A percentile compares a stretch with the other conserved stretches of the same genome.
These are phyloP conservation scores for Elymnias hypermnestra DNA, from an alignment of 1,140 invertebrate species.

Conservation along the genomic window DNA sequence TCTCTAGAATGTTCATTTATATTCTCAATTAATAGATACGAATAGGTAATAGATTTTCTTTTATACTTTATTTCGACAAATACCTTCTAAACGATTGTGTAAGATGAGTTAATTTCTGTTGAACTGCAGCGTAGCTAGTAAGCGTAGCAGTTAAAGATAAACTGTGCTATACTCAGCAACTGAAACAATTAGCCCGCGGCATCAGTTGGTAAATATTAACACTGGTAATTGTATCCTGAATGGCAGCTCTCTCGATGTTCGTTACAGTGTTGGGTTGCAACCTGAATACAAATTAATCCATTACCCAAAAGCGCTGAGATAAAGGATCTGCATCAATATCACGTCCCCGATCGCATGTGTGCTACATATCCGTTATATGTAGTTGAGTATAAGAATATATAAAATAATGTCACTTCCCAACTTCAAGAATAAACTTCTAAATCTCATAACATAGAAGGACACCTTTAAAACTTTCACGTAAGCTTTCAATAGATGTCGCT, in stretches of 20 bases:
- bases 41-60: too few relatives aligned
- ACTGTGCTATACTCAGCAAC: conserved; percentile 24
- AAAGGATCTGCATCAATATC: conserved; percentile 50
- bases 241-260: conserved; percentile 63
- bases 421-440: too few relatives aligned
- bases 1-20: too few relatives aligned
- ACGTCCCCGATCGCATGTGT: conserved; percentile 40
- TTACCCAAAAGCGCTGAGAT: conserved; percentile 62
- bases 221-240: conserved; percentile 66
- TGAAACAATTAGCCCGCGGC: conserved; percentile 58
- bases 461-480: too few relatives aligned
- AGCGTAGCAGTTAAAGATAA: conserved; percentile 11
- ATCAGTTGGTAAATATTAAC: conserved; percentile 72
- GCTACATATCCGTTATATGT: conserved; percentile 22
- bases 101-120: neutral
- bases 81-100: too few relatives aligned
- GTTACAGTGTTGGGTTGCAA: conserved; percentile 62
- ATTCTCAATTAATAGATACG: too few relatives aligned
- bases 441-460: too few relatives aligned
- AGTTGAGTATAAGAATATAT: conserved; percentile 20
- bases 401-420: too few relatives aligned
- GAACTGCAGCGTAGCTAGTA: neutral
- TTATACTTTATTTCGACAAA: too few relatives aligned
- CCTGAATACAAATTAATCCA: conserved; percentile 72
- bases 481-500: too few relatives aligned